A percentile compares a stretch with the other conserved stretches of the same genome.
phyloP scores from a whole-genome alignment of 2,797 vertebrate genomes.

The Arrhamphus sclerolepis region DNA sequence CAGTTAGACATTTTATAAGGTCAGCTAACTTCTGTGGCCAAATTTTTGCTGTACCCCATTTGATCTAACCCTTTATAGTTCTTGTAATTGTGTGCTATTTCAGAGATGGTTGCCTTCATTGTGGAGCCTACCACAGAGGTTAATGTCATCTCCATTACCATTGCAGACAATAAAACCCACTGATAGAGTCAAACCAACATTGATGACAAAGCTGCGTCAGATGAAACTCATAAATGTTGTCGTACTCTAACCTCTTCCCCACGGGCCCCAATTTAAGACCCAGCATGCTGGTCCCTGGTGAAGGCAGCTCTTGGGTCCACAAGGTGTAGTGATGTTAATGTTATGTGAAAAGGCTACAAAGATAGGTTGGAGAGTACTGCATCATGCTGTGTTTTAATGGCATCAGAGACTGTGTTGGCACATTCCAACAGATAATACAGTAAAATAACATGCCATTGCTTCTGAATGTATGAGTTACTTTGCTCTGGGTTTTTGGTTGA shows the following conservation, averaged over 20 bases:
- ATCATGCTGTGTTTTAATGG: slow-evolving; percentile 49
- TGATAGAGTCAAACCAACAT: slow-evolving; percentile 54
- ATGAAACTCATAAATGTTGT: slow-evolving; percentile 65
- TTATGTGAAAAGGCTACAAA: slow-evolving; percentile 68
- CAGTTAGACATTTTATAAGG: slow-evolving; percentile 77
- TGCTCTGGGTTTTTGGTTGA: not conserved
- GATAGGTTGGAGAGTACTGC: slow-evolving; percentile 25
- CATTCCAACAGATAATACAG: slow-evolving; percentile 38
- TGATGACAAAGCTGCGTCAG: slow-evolving; percentile 36
- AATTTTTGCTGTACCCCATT: slow-evolving; percentile 45
- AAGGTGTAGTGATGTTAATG: slow-evolving; percentile 62
- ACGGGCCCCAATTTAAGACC: slow-evolving; percentile 52
- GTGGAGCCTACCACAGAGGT: slow-evolving; percentile 57
- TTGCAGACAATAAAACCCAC: slow-evolving; percentile 63
- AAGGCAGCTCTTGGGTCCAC: slow-evolving; percentile 44
- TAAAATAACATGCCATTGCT: slow-evolving; percentile 16
- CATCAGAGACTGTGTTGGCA: slow-evolving; percentile 40
- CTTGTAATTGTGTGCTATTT: slow-evolving; percentile 72
- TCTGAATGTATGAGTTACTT: too few species aligned
- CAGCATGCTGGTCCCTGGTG: slow-evolving; percentile 34
- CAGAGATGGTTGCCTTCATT: slow-evolving; percentile 64
- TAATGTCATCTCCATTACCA: slow-evolving; percentile 62
- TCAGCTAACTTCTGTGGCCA: slow-evolving; percentile 64
- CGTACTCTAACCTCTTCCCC: slow-evolving; percentile 21
- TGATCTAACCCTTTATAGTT: slow-evolving; percentile 50